Conservation (phyloP, 2,888 invertebrate species). For the Drosophila siamana region DNA sequence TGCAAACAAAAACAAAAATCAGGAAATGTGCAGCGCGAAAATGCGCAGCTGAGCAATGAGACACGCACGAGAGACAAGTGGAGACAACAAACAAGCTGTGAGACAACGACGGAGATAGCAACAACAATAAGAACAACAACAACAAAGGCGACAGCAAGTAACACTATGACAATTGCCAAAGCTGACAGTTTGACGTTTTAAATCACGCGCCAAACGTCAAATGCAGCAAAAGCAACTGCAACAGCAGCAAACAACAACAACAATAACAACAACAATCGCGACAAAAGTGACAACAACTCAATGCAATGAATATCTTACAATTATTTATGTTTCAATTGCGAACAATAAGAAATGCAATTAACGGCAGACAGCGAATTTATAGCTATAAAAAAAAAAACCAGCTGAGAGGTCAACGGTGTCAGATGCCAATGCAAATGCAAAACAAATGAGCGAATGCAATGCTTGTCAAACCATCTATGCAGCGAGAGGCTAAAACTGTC, state of each 20-base stretch:
- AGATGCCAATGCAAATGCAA: conserved; percentile 43
- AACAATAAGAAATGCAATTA: conserved; percentile 54
- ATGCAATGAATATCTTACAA: conserved; percentile 59
- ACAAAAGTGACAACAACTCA: conserved; percentile 66
- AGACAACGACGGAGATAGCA: conserved; percentile 24
- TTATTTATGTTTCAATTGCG: conserved; percentile 49
- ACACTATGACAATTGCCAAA: conserved; percentile 60
- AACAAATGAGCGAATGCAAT: conserved; percentile 7
- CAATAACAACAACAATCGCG: too few species aligned
- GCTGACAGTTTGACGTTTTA: conserved; percentile 74
- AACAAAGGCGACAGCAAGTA: conserved; percentile 9
- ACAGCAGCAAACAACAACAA: conserved; percentile 34
- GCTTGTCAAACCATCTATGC: conserved; percentile 13
- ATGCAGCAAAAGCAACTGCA: conserved; percentile 36
- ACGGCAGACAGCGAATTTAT: conserved; percentile 34
- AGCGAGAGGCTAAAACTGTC: neutral
- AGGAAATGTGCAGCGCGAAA: conserved; percentile 52
- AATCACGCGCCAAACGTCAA: conserved; percentile 72
- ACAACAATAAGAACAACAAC: conserved; percentile 7
- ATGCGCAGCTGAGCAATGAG: conserved; percentile 42
- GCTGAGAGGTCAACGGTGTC: conserved; percentile 55
- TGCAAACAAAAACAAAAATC: conserved; percentile 42
- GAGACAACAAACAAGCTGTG: conserved; percentile 45
- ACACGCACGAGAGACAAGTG: conserved; percentile 51
- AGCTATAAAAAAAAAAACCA: conserved; percentile 23